A percentile compares a stretch with the other conserved stretches of the same genome.
Evolutionary conservation across 2,797 vertebrate genomes (phyloP).

Genomic region (Sphenodon punctatus): DNA sequence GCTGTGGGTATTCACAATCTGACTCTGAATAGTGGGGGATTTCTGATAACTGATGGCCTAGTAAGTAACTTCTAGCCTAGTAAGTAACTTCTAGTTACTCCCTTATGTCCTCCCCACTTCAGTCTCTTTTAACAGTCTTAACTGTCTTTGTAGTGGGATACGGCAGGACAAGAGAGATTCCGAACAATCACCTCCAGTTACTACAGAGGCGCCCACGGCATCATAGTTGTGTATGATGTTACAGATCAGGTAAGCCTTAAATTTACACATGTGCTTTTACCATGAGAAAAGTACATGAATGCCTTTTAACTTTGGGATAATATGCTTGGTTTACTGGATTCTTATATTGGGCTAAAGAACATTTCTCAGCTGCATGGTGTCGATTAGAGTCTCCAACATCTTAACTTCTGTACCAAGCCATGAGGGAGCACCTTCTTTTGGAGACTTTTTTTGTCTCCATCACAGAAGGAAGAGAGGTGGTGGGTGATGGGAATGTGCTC

Average conservation of each 20-base stretch:
- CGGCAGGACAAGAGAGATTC: conserved; percentile 96
- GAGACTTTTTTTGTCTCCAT: not conserved
- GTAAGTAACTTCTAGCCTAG: no score
- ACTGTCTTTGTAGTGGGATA: conserved; percentile 88
- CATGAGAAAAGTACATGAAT: not conserved
- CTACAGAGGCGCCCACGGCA: conserved; percentile 98
- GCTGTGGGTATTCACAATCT: no score
- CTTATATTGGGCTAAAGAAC: not conserved
- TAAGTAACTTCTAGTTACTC: no score
- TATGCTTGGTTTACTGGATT: no score
- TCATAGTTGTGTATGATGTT: conserved; percentile 98
- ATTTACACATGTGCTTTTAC: not conserved
- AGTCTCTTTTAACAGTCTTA: not conserved
- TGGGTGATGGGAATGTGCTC: no score
- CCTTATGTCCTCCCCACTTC: no score
- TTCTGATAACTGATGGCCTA: no score
- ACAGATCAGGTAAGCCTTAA: conserved; percentile 90
- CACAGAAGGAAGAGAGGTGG: no score
- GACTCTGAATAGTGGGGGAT: no score
- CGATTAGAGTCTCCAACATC: no score
- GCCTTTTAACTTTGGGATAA: no score
- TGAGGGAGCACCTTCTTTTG: not conserved
- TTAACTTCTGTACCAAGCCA: no score
- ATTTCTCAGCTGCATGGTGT: not conserved
- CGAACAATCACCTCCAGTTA: conserved; percentile 99